Evolutionary conservation across 2,113 vertebrate genomes (phyloP), one percentile per base, ranked within the genome.

Genomic region (Geothlypis trichas): DNA sequence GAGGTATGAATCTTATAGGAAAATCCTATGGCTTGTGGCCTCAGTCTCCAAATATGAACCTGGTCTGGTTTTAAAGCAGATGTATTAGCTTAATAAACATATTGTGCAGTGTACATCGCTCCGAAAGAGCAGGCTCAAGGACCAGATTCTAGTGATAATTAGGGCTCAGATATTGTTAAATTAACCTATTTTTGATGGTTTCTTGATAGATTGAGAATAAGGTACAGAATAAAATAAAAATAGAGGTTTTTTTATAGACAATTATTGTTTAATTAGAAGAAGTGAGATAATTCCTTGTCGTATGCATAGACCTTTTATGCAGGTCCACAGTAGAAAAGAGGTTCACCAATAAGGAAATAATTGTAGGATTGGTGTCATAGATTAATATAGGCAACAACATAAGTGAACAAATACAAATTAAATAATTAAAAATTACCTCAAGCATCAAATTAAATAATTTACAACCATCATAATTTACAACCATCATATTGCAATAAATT

Each of bases 401-500:
- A 85, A 77, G 17, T 22, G 42, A 93, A 83, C 19, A 91, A 95
- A 95, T 58, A 79, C 27, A 24, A 94, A 97, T 94, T 95, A 96
- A 91, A 93, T 80, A 80, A 96, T 95, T 96, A 88, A 84, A 95
- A 94, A 66, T 13, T 30, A 85, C 41, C 51, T 55, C 51, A 59
- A 81, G 27, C 19, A 59, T 65, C 51, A 95, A 90, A 94, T 94
- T 94, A 96, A 96, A 93, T 94, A 52, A 94, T 94, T 95, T 78
- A 72, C 75, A 88, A 16, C 4, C 18, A 26, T 80, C 11, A 1
- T 92, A 71, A 84, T n/a, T n/a, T n/a, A n/a, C n/a, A n/a, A n/a
- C n/a, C n/a, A n/a, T n/a, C 15, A 39, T 88, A 92, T 61, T 71
- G 39, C 88, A 94, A 81, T 80, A 93, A 94, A 94, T 92, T 63